These are phyloP conservation scores for Hypotaenidia okinawae DNA, from an alignment of 2,797 vertebrate species.

Conservation along the genomic window DNA sequence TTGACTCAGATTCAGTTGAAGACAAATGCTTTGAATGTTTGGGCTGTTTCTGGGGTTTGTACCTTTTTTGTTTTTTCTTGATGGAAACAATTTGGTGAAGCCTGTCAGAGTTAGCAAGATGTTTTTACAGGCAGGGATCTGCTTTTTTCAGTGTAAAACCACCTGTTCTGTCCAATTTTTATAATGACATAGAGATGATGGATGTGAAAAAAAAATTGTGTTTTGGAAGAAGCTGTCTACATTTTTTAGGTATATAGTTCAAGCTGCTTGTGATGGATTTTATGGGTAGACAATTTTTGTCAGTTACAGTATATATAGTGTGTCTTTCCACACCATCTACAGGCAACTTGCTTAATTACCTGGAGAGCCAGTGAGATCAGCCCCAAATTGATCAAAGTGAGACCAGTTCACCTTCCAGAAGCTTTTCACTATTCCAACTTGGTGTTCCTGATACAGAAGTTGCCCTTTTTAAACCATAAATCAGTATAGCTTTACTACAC, in stretches of 20 bases:
- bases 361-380: not conserved
- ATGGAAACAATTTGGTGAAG: not conserved
- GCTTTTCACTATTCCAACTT: not conserved
- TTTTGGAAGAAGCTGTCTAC: not conserved
- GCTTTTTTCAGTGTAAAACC: not conserved
- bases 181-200: not conserved
- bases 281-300: not conserved
- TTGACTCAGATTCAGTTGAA: not conserved
- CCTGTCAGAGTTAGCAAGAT: not conserved
- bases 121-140: not conserved
- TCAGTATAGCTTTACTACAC: not conserved
- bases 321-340: conserved; percentile 18
- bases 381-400: not conserved
- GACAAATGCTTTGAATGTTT: not conserved
- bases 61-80: not conserved
- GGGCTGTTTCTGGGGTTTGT: not conserved
- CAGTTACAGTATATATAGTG: not conserved
- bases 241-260: not conserved
- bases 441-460: not conserved
- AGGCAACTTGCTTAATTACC: conserved; percentile 17
- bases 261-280: conserved; percentile 10
- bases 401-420: not conserved
- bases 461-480: not conserved
- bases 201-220: not conserved
- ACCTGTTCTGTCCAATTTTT: not conserved